These are phyloP conservation scores for Caenorhabditis doughertyi DNA, from an alignment of 2,888 invertebrate genomes.

Conservation along the genomic window DNA sequence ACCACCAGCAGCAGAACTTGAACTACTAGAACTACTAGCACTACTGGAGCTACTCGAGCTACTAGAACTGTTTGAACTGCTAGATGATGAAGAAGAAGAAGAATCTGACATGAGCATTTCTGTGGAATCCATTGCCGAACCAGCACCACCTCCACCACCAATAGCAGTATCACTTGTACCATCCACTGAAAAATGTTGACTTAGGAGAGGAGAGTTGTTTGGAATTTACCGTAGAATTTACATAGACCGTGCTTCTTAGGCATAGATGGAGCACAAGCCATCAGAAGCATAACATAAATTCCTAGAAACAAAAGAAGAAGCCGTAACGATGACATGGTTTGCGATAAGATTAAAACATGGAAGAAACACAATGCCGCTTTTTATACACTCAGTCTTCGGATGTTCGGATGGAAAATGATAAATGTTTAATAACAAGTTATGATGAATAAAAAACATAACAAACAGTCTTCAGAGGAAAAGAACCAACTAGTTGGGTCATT, in stretches of 20 bases:
- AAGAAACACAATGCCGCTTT: constrained; percentile 2
- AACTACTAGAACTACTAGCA: constrained; percentile 3
- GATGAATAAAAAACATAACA: constrained; percentile 8
- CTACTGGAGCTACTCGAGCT: background rate
- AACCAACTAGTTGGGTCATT: background rate
- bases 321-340: constrained; percentile 13
- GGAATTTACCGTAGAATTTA: background rate
- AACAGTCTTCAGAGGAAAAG: background rate
- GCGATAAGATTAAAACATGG: background rate
- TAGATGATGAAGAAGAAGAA: background rate
- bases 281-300: background rate
- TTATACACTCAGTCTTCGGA: constrained; percentile 4
- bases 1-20: background rate
- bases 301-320: constrained; percentile 4
- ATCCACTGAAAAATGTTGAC: constrained; percentile 29
- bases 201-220: too few relatives aligned
- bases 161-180: constrained; percentile 23
- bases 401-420: constrained; percentile 22
- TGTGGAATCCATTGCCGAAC: background rate
- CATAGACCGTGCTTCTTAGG: constrained; percentile 1
- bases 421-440: constrained; percentile 26
- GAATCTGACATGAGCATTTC: too few relatives aligned
- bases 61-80: background rate
- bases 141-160: background rate
- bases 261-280: constrained; percentile 20